Evolutionary conservation across 2,888 invertebrate genomes (phyloP).

Genomic region (Tillus elongatus): DNA sequence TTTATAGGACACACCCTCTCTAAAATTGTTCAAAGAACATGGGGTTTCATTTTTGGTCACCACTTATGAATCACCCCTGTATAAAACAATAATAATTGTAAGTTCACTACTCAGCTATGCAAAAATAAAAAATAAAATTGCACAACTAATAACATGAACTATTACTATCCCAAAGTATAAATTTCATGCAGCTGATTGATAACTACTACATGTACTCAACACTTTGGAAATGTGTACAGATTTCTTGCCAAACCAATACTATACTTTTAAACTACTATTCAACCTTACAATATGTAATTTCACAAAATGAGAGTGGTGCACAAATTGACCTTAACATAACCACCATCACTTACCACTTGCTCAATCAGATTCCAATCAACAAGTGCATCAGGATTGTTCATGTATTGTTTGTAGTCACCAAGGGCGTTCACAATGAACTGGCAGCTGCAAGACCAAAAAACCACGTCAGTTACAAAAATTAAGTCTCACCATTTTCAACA

Average conservation of each 20-base stretch:
- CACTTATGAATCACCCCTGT: too few species aligned
- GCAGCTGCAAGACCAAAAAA: conserved; percentile 68
- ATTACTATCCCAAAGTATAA: conserved; percentile 23
- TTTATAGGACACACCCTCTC: too few species aligned
- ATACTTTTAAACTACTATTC: too few species aligned
- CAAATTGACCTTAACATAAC: too few species aligned
- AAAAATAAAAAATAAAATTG: conserved; percentile 7
- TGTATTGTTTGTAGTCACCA: conserved; percentile 69
- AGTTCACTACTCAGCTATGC: conserved; percentile 2
- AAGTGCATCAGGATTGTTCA: conserved; percentile 76
- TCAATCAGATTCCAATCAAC: conserved; percentile 90
- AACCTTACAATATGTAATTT: too few species aligned
- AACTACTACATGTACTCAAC: conserved; percentile 25
- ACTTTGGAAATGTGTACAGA: conserved; percentile 20
- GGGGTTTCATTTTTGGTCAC: too few species aligned
- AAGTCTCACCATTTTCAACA: too few species aligned
- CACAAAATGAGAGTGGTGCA: too few species aligned
- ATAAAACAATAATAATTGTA: not conserved
- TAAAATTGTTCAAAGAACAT: too few species aligned
- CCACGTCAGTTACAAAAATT: not conserved
- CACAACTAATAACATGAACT: conserved; percentile 12
- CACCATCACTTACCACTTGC: conserved; percentile 82
- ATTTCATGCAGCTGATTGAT: conserved; percentile 22
- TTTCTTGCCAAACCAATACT: too few species aligned
- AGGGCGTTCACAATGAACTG: conserved; percentile 86